Conservation (phyloP, 2,113 vertebrate species). For the Salvelinus sp. region DNA sequence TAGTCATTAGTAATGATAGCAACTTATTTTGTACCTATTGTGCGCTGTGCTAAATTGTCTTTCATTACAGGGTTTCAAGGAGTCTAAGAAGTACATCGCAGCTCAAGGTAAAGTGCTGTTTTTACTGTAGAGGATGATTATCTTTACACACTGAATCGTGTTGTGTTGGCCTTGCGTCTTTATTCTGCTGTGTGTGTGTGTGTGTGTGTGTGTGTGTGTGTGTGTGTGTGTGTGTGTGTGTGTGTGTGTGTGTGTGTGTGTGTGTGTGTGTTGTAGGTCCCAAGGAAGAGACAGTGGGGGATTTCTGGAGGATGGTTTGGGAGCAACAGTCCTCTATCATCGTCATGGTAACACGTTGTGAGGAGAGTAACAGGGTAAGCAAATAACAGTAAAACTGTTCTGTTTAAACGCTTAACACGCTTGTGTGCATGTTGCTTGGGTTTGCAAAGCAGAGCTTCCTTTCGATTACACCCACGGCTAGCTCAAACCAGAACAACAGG, state of each 20-base stretch:
- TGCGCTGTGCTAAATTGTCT: not conserved
- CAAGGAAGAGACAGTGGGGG: slow-evolving; percentile 88
- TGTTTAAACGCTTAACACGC: not conserved
- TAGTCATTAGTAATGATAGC: not conserved
- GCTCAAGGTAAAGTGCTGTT: slow-evolving; percentile 84
- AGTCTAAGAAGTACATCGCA: slow-evolving; percentile 94
- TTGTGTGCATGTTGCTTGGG: no score
- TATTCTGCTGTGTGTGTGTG: not conserved
- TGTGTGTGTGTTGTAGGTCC: slow-evolving; percentile 76
- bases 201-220: slow-evolving; percentile 8
- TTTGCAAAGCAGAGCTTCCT: no score
- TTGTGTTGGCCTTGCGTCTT: no score
- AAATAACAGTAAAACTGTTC: not conserved
- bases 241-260: not conserved
- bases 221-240: not conserved
- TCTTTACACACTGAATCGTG: no score
- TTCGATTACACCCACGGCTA: no score
- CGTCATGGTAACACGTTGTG: slow-evolving; percentile 97
- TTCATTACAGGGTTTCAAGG: slow-evolving; percentile 86
- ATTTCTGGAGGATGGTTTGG: slow-evolving; percentile 99
- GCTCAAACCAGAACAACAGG: no score
- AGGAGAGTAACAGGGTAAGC: slow-evolving; percentile 90
- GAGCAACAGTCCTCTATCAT: slow-evolving; percentile 94
- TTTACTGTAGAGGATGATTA: not conserved
- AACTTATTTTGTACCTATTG: no score